Conservation (phyloP, 2,113 vertebrate species). For the Euleptes europaea region DNA sequence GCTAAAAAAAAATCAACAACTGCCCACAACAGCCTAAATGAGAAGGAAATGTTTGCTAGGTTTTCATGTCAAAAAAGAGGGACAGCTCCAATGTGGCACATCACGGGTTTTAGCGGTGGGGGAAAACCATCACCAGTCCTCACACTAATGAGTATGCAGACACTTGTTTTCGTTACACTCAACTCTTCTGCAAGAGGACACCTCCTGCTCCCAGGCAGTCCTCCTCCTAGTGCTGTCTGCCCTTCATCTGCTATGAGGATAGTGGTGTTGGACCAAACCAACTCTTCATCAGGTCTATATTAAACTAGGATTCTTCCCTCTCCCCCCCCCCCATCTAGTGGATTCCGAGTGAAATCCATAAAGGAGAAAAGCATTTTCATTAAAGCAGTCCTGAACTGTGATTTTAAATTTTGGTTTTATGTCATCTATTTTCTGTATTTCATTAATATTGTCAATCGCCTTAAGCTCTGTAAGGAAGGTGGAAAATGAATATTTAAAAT, state of each 20-base stretch:
- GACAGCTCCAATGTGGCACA: not conserved
- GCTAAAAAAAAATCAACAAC: not conserved
- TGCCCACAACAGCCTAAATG: not conserved
- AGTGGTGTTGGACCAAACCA: not conserved
- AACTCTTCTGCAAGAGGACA: not conserved
- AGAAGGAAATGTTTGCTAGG: not conserved
- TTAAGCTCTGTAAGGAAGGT: too few relatives aligned
- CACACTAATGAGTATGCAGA: not conserved
- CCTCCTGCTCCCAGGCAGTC: not conserved
- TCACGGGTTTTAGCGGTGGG: not conserved
- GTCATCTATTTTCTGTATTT: too few relatives aligned
- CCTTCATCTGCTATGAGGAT: not conserved
- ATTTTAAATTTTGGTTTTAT: too few relatives aligned
- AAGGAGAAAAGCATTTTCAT: too few relatives aligned
- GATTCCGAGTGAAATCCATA: not conserved
- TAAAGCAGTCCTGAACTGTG: too few relatives aligned
- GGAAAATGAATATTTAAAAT: too few relatives aligned
- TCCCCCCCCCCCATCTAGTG: too few relatives aligned
- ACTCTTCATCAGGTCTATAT: not conserved
- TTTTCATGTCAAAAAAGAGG: not conserved
- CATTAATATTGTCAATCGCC: too few relatives aligned
- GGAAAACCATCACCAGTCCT: not conserved
- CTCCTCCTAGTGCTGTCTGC: not conserved
- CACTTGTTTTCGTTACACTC: not conserved
- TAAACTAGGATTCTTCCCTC: not conserved